phyloP scores from a whole-genome alignment of 2,113 vertebrate species.

The Rhinolophus sinicus region DNA sequence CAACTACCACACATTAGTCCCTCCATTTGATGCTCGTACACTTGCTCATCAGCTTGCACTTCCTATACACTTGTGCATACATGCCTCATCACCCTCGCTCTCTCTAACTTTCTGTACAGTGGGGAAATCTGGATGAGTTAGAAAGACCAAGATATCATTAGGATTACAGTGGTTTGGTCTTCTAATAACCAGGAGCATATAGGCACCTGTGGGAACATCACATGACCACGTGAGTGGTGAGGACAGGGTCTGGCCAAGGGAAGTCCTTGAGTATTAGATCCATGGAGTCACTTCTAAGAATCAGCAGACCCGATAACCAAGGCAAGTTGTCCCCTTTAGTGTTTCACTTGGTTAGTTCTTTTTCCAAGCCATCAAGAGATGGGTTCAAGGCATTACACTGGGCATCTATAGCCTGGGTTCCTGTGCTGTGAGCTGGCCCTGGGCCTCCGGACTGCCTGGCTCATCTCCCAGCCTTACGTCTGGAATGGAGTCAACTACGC shows the following conservation, averaged over 20 bases:
- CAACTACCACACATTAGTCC: background rate
- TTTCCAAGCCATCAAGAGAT: slow-evolving; percentile 77
- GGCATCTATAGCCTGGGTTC: slow-evolving; percentile 85
- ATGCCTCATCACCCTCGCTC: background rate
- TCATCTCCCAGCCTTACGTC: slow-evolving; percentile 91
- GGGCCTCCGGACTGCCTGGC: slow-evolving; percentile 87
- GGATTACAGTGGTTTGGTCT: background rate
- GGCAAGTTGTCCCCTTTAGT: background rate
- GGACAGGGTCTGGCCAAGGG: background rate
- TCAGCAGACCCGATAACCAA: background rate
- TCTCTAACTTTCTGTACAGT: background rate
- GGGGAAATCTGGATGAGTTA: background rate
- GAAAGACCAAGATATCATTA: background rate
- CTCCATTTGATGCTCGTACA: background rate
- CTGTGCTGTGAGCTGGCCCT: slow-evolving; percentile 89
- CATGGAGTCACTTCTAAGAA: background rate
- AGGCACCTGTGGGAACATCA: background rate
- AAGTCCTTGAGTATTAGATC: background rate
- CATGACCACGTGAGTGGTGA: rapidly evolving
- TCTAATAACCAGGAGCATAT: background rate
- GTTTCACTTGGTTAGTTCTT: slow-evolving; percentile 53
- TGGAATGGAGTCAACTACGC: slow-evolving; percentile 91
- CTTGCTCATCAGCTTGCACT: background rate
- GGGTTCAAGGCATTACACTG: slow-evolving; percentile 86
- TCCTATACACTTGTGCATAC: background rate